These are phyloP conservation scores for Leptodactylus fallax DNA, from an alignment of 2,797 vertebrate species.

Conservation along the genomic window DNA sequence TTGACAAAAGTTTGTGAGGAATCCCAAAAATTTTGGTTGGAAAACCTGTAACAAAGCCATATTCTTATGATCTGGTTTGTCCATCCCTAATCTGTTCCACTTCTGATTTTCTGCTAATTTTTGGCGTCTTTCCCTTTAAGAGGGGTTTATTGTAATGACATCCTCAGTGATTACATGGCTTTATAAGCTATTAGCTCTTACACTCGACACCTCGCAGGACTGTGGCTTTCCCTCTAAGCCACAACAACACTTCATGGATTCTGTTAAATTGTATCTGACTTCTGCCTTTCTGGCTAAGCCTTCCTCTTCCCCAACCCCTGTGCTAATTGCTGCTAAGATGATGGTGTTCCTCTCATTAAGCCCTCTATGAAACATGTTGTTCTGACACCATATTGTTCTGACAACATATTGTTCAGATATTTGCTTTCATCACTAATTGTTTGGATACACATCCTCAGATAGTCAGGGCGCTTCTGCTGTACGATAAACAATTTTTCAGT, in stretches of 20 bases:
- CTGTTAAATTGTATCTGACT: neutral
- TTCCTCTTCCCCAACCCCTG: neutral
- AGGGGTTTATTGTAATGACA: neutral
- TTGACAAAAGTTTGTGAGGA: too few relatives aligned
- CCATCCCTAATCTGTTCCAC: too few relatives aligned
- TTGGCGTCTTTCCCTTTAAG: neutral
- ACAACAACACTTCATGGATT: neutral
- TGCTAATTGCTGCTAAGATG: conserved; percentile 1
- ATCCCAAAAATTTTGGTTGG: too few relatives aligned
- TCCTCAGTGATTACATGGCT: neutral
- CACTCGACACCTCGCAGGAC: neutral
- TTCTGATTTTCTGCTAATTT: neutral
- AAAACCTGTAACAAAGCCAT: too few relatives aligned
- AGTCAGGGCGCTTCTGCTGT: neutral
- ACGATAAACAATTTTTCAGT: too few relatives aligned
- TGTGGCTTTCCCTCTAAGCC: neutral
- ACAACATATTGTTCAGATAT: neutral
- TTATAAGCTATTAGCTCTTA: conserved; percentile 1
- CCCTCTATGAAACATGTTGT: neutral
- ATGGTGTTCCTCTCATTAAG: conserved; percentile 9
- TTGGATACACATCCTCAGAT: neutral
- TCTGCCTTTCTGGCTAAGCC: neutral
- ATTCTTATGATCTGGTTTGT: too few relatives aligned
- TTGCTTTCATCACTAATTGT: conserved; percentile 24
- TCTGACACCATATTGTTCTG: neutral